Evolutionary conservation across 2,113 vertebrate genomes (phyloP).

Genomic region (Sylvicapra grimmia): DNA sequence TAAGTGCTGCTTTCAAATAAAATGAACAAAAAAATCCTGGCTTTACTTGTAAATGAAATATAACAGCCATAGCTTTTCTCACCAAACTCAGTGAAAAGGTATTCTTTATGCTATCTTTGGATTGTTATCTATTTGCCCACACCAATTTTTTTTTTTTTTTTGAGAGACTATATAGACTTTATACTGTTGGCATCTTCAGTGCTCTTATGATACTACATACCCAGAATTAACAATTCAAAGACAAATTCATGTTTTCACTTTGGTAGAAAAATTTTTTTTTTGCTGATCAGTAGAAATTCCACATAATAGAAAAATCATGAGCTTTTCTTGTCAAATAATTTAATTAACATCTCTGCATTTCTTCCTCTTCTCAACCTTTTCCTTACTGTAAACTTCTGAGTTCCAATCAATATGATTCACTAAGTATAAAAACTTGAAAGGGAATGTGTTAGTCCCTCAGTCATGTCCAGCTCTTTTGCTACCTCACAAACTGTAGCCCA

Average conservation of each 20-base stretch:
- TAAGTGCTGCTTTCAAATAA: not conserved
- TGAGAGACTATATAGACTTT: not conserved
- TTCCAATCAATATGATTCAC: not conserved
- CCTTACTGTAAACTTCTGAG: not conserved
- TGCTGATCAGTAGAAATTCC: not conserved
- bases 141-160: not conserved
- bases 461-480: not conserved
- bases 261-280: constrained; percentile 35
- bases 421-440: not conserved
- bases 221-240: constrained; percentile 15
- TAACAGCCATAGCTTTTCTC: not conserved
- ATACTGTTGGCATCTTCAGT: not conserved
- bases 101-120: not conserved
- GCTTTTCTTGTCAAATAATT: not conserved
- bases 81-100: not conserved
- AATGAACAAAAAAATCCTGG: constrained; percentile 1
- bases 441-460: not conserved
- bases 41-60: constrained; percentile 16
- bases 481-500: not conserved
- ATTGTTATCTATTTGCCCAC: constrained; percentile 37
- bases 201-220: not conserved
- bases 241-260: not conserved
- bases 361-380: not conserved
- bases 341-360: not conserved
- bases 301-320: not conserved